Conservation (phyloP, 2,888 invertebrate genomes). For the Octonoba sinensis region DNA sequence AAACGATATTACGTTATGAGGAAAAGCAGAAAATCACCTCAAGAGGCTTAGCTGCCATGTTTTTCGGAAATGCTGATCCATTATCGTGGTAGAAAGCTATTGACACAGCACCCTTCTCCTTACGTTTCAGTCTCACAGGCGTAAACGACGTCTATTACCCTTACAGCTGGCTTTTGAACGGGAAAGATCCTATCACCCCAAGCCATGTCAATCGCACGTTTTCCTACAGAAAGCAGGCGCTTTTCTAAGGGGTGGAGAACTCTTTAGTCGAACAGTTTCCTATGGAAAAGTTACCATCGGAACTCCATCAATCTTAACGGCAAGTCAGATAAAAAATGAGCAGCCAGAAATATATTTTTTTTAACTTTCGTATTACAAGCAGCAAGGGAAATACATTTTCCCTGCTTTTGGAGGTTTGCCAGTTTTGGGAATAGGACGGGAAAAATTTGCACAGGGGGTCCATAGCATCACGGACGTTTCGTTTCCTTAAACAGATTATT, state of each 20-base stretch:
- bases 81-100: conserved; percentile 18
- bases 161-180: conserved; percentile 1
- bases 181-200: conserved; percentile 16
- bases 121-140: conserved; percentile 10
- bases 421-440: neutral
- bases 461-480: conserved; percentile 3
- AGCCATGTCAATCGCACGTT: conserved; percentile 10
- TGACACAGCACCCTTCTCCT: conserved; percentile 14
- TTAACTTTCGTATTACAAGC: neutral
- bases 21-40: neutral
- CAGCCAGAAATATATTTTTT: neutral
- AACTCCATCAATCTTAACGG: conserved; percentile 39
- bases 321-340: conserved; percentile 7
- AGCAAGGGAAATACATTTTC: neutral
- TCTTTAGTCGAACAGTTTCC: conserved; percentile 15
- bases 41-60: neutral
- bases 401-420: conserved; percentile 27
- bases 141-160: conserved; percentile 23
- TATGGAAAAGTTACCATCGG: conserved; percentile 21
- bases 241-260: neutral
- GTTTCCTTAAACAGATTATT: conserved; percentile 29
- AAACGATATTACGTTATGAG: too few species aligned
- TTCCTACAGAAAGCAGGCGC: conserved; percentile 2
- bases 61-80: neutral
- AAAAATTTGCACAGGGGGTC: conserved; percentile 1